Evolutionary conservation across 2,888 invertebrate species (phyloP).

Genomic region (Iselma pallidipennis): DNA sequence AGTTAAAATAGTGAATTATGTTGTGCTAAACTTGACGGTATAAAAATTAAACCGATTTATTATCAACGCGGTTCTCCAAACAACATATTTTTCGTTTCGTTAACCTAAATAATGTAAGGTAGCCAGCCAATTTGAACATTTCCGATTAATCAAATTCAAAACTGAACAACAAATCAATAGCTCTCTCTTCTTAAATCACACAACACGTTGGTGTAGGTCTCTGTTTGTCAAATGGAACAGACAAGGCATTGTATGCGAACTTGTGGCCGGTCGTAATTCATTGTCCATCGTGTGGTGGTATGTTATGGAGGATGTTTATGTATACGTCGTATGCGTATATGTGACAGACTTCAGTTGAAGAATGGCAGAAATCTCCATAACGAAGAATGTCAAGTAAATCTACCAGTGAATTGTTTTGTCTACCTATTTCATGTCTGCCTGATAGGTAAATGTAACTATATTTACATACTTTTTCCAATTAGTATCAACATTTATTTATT

Average conservation of each 20-base stretch:
- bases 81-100: too few relatives aligned
- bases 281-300: background rate
- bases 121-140: background rate
- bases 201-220: background rate
- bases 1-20: slow-evolving; percentile 11
- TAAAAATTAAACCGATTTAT: background rate
- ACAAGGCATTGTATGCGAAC: slow-evolving; percentile 19
- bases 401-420: background rate
- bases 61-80: too few relatives aligned
- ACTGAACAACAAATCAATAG: background rate
- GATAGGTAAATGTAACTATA: too few relatives aligned
- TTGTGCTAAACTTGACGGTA: slow-evolving; percentile 2
- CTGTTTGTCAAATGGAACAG: slow-evolving; percentile 20
- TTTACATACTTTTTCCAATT: too few relatives aligned
- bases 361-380: slow-evolving; percentile 1
- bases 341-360: background rate
- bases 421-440: too few relatives aligned
- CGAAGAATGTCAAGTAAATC: background rate
- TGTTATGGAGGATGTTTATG: too few relatives aligned
- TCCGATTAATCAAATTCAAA: background rate
- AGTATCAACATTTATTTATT: too few relatives aligned
- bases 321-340: background rate
- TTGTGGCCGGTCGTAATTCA: background rate
- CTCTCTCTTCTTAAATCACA: background rate
- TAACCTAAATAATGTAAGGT: background rate